Base-by-base conservation (phyloP, 2,113 vertebrate species). In the Anhinga rufa region DNA sequence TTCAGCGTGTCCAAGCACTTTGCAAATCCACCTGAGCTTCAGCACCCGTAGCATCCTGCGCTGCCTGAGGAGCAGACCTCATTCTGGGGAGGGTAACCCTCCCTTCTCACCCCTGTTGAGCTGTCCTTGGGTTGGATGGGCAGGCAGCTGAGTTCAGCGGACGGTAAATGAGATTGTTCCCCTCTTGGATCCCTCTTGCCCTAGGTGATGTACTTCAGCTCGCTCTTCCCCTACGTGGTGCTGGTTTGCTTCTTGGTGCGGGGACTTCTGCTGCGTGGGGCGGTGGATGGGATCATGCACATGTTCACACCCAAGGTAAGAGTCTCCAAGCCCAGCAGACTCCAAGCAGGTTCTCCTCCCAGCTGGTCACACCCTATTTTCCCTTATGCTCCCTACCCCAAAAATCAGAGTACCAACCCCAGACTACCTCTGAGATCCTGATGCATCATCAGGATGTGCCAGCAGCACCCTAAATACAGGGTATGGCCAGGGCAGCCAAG, bases 141-240 rank as follows among this genome's bases (percentile, higher is more conserved):
- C 76, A 40, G 16, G 25, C 22, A 85, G 61, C 52, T 14, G 83
- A 49, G 77, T 9, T 6, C 22, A 2, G 65, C 2, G 2, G 29
- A 24, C 38, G 13, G 54, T 32, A 12, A 2, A 0, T 13, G 80
- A 71, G 24, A 4, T 32, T 5, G 40, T 57, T 22, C 12, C 42
- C 7, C 0, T 3, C 12, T 14, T 12, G 17, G 26, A 21, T 91
- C 60, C 69, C 86, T 86, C 92, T 62, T 17, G 65, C 93, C 77
- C 38, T 70, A 99, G 99, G 99, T 99, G 98, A 99, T 99, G 99
- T 99, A 99, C 97, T 99, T 99, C 98, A 99, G 99, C 97, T 99
- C 99, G 7, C 99, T 99, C 82, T 99, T 99, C 97, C 99, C 99
- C 1, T 99, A 99, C 2, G 96, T 99, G 97, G 99, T 99, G 92